Base-by-base conservation (phyloP, 2,797 vertebrate genomes). In the Pachyuromys duprasi region DNA sequence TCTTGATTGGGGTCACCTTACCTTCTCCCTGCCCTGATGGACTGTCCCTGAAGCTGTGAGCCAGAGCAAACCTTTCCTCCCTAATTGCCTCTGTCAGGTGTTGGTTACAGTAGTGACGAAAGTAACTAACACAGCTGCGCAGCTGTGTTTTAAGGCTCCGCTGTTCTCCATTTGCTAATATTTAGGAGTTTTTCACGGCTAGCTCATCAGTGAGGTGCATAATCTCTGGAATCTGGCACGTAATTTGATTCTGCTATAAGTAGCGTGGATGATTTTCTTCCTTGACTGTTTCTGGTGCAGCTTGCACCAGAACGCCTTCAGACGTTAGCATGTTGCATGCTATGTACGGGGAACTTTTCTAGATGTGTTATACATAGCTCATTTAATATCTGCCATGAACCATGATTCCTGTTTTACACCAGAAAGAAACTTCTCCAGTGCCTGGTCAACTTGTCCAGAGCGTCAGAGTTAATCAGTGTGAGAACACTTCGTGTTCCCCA, bases 171-270 rank as follows among this genome's bases (percentile, higher is more conserved):
- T 89, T 93, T 87, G 31, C n/a, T 83, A 80, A 70, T 90, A 36
- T 65, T 94, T 94, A 90, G 49, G 17, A 45, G 82, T 92, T 74
- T 89, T 57, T 86, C n/a, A 60, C 63, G 63, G 63, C 89, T 89
- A 79, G 91, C 36, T 95, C 28, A 28, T 81, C 15, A 7, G 22
- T 72, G 55, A 91, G 53, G 53, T 45, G 5, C 24, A 76, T n/a
- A 87, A 79, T 83, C n/a, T 28, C 80, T 31, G 60, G 65, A 72
- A 80, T 92, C 94, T 76, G 57, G 45, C 87, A 82, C 60, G 36
- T 67, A 65, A 33, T 78, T 91, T 81, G 8, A 88, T 78, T 90
- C 49, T n/a, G 72, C 65, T 95, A 53, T 90, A 70, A 87, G 86
- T 49, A 39, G 28, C 80, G 57, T 57, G 67, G 36, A 70, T 49